phyloP scores from a whole-genome alignment of 2,113 vertebrate genomes.

The Bambusicola thoracicus region DNA sequence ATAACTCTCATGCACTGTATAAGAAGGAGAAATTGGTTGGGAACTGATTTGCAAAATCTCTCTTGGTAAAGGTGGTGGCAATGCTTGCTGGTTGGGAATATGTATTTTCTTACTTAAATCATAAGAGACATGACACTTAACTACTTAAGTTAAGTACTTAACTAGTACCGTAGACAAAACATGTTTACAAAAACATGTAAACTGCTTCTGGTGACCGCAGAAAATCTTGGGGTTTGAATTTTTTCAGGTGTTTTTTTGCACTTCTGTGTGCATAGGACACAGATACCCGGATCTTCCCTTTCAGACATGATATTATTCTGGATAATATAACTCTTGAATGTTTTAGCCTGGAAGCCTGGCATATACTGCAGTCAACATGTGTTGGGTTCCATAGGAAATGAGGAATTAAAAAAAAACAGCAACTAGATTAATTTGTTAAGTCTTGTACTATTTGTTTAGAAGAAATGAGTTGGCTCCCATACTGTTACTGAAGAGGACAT shows the following conservation, averaged over 20 bases:
- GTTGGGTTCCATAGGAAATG: not conserved
- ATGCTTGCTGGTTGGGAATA: not conserved
- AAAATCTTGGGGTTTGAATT: not conserved
- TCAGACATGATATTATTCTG: not conserved
- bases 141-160: too few species aligned
- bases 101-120: not conserved
- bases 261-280: accelerated
- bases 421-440: not conserved
- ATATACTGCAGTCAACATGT: accelerated
- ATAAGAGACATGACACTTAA: not conserved
- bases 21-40: not conserved
- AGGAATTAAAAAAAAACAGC: not conserved
- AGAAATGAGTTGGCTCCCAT: not conserved
- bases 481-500: not conserved
- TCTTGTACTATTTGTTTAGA: not conserved
- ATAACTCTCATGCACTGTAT: not conserved
- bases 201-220: not conserved
- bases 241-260: not conserved
- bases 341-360: not conserved
- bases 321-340: accelerated
- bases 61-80: not conserved
- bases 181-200: not conserved
- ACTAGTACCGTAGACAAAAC: not conserved
- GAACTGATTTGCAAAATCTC: not conserved
- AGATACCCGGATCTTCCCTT: not conserved